These are phyloP conservation scores for Nymphalis c-album DNA, from an alignment of 2,888 invertebrate species.

Conservation along the genomic window DNA sequence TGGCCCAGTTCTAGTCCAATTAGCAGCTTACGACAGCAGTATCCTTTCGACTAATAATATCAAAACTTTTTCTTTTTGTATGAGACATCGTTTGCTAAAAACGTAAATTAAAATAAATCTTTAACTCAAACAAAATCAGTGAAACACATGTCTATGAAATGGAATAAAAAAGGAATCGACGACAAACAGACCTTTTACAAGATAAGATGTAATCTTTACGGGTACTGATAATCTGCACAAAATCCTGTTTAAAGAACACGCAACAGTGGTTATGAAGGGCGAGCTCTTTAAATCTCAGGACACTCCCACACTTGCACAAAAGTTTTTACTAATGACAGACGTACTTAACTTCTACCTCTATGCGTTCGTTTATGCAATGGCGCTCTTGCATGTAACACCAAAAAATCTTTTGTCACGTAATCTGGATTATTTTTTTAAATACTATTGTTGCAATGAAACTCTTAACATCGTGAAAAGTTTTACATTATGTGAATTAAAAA, in stretches of 20 bases:
- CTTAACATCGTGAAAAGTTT: background rate
- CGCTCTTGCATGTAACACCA: constrained; percentile 56
- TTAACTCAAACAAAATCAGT: constrained; percentile 8
- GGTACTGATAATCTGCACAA: constrained; percentile 64
- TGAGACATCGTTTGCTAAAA: background rate
- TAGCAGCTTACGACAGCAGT: no score
- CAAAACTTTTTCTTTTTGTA: no score
- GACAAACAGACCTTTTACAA: constrained; percentile 55
- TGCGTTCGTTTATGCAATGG: constrained; percentile 55
- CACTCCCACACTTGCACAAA: constrained; percentile 73
- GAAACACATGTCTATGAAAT: constrained; percentile 58
- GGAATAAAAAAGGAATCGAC: constrained; percentile 62
- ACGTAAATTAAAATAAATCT: background rate
- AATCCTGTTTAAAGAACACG: constrained; percentile 76
- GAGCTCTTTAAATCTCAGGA: constrained; percentile 55
- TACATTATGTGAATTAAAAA: no score
- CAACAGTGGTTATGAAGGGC: constrained; percentile 73
- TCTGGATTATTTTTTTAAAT: constrained; percentile 45
- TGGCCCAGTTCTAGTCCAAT: no score
- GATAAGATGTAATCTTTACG: constrained; percentile 67
- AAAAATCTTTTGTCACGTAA: constrained; percentile 62
- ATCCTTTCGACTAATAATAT: no score
- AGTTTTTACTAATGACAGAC: constrained; percentile 54
- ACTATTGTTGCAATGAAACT: constrained; percentile 8
- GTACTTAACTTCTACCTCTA: constrained; percentile 24